These are phyloP conservation scores for Trichacis sp. DNA, from an alignment of 2,888 invertebrate genomes.

Conservation along the genomic window DNA sequence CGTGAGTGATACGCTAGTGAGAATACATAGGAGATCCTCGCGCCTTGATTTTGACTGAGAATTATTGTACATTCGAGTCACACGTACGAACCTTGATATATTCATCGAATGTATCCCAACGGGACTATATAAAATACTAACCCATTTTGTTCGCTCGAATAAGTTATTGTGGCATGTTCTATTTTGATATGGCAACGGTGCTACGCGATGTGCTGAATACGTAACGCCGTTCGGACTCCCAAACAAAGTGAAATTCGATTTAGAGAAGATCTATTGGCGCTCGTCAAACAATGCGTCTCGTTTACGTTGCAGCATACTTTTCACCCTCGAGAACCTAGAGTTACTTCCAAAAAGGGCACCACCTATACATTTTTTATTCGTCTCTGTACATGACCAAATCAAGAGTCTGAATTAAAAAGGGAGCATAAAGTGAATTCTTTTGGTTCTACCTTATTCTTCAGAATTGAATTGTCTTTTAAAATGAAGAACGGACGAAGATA, in stretches of 20 bases:
- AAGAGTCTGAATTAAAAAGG: too few species aligned
- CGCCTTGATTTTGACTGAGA: conserved; percentile 29
- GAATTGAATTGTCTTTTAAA: too few species aligned
- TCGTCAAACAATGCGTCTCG: conserved; percentile 47
- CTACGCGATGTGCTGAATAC: conserved; percentile 58
- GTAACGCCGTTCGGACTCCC: conserved; percentile 55
- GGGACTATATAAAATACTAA: conserved; percentile 68
- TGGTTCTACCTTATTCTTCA: too few species aligned
- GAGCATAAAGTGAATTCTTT: too few species aligned
- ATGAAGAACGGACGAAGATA: too few species aligned
- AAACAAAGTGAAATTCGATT: conserved; percentile 64
- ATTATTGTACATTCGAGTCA: conserved; percentile 64
- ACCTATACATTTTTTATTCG: too few species aligned
- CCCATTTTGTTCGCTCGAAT: conserved; percentile 66
- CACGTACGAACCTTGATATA: conserved; percentile 63
- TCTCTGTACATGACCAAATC: too few species aligned
- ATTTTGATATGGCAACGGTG: conserved; percentile 64
- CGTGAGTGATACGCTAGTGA: conserved; percentile 22
- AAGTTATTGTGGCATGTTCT: conserved; percentile 67
- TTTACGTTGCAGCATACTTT: conserved; percentile 43
- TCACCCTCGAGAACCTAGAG: not conserved
- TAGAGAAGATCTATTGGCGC: conserved; percentile 48
- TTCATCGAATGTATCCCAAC: conserved; percentile 67
- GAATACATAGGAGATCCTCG: conserved; percentile 26
- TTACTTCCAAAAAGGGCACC: not conserved